Conservation (phyloP, 2,888 invertebrate genomes). For the Malthinus flaveolus region DNA sequence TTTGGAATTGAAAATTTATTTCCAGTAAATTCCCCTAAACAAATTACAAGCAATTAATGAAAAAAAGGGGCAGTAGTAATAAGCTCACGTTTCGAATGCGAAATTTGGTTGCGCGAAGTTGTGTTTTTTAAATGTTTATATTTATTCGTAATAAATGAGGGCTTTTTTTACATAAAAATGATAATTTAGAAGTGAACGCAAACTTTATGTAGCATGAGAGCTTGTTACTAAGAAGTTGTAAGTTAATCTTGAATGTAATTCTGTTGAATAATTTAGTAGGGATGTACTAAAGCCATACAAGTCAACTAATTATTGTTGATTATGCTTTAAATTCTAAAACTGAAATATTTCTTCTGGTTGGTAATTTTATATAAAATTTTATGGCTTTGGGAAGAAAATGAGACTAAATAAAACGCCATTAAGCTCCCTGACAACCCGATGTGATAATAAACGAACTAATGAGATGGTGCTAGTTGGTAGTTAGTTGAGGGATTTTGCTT, state of each 20-base stretch:
- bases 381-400: background rate
- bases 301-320: conserved; percentile 5
- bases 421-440: conserved; percentile 28
- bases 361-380: background rate
- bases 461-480: conserved; percentile 40
- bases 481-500: conserved; percentile 32
- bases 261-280: conserved; percentile 4
- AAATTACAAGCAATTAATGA: no score
- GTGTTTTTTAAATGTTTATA: no score
- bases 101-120: no score
- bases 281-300: conserved; percentile 3
- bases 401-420: conserved; percentile 12
- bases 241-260: conserved; percentile 1
- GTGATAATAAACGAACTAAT: conserved; percentile 45
- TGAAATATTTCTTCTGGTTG: background rate
- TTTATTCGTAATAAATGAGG: no score
- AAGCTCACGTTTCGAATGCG: no score
- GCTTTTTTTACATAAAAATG: no score
- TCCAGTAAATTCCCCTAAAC: no score
- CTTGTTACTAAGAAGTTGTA: background rate
- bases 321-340: conserved; percentile 1
- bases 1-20: no score
- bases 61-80: no score
- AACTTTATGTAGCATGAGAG: conserved; percentile 2
- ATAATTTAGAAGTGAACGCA: background rate